A percentile compares a stretch with the other conserved stretches of the same genome.
Evolutionary conservation across 2,888 invertebrate species (phyloP).

Genomic region (Rotaria macrura): DNA sequence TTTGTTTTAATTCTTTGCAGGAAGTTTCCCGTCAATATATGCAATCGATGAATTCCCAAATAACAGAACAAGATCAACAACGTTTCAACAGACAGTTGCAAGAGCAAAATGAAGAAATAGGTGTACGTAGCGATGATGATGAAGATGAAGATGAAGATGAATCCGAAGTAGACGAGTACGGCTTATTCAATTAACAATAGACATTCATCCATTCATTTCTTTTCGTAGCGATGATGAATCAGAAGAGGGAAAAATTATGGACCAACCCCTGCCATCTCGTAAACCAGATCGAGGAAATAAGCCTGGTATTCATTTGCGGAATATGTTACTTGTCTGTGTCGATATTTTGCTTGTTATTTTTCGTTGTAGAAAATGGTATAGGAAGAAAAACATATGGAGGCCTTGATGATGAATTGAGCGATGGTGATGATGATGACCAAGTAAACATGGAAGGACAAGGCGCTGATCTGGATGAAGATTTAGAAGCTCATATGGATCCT

Average conservation of each 20-base stretch:
- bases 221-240: conserved; percentile 22
- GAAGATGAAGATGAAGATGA: conserved; percentile 9
- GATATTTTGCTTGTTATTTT: too few species aligned
- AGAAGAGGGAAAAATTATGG: conserved; percentile 21
- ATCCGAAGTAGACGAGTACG: conserved; percentile 27
- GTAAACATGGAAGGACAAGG: background rate
- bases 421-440: background rate
- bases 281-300: background rate
- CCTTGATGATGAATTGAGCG: background rate
- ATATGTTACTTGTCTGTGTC: too few species aligned
- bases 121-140: conserved; percentile 28
- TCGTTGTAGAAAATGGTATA: background rate
- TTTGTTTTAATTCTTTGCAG: too few species aligned
- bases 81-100: background rate
- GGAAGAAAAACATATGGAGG: background rate
- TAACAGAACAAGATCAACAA: conserved; percentile 15
- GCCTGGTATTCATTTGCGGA: background rate
- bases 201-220: background rate
- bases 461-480: background rate
- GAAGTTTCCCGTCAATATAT: conserved; percentile 10
- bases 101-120: background rate
- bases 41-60: background rate
- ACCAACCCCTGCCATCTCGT: background rate
- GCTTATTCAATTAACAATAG: background rate
- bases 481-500: background rate